Base-by-base conservation (phyloP, 2,797 vertebrate genomes). In the Microctenopoma stevenorrisi region DNA sequence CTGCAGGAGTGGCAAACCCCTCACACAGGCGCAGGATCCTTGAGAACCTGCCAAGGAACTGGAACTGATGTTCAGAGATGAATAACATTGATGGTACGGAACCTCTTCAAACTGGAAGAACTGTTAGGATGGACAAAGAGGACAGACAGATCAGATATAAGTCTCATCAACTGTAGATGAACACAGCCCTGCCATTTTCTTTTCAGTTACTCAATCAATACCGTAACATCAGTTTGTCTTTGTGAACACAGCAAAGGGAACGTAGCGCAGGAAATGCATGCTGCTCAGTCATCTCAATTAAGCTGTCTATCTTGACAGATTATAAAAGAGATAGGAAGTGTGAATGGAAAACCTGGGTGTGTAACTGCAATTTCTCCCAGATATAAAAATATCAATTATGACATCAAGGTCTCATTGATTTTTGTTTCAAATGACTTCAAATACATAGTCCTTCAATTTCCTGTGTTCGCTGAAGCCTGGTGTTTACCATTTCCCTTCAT, bases 1-100 rank as follows among this genome's bases (percentile, higher is more conserved):
- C 92, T 15, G 94, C 94, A 0, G 94, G 94, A 65, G 90, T 95
- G 38, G 89, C 64, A 0, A 95, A 94, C 76, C 92, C 94, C 4
- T 91, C 92, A 44, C 94, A 95, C 70, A 86, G 94, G 37, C 91
- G 92, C 71, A 91, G 89, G 90, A 95, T 95, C 76, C 87, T 95
- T 1, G 94, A 95, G 66, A 95, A 93, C 84, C 90, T 95, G 73
- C 94, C 93, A 44, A 91, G 88, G 73, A 94, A 92, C 85, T 95
- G 94, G 93, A 94, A 93, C 86, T 95, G 78, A 94, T 47, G 15
- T 4, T 9, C 49, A 54, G 11, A 67, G 8, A 65, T 18, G 2
- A 65, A 12, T 54, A 52, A 48, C 30, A 2, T 26, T 2, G 51
- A 57, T 43, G 76, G 44, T 59, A 18, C 47, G 6, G 70, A 74